These are phyloP conservation scores for Styela clava DNA, from an alignment of 23 tunicate genomes.

Conservation along the genomic window DNA sequence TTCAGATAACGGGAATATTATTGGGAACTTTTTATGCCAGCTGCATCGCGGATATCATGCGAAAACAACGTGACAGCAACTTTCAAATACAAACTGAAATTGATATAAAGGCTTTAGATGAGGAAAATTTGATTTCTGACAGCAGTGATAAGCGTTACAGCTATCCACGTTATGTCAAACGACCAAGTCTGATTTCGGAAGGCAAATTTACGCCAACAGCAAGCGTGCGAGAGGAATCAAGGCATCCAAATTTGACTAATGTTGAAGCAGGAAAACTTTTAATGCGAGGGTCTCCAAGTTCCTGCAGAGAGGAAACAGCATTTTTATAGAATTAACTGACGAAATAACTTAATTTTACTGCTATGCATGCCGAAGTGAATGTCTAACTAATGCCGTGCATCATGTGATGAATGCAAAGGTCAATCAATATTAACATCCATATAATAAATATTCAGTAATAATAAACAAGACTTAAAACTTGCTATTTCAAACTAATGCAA, in stretches of 20 bases:
- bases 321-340: not conserved
- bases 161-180: constrained; percentile 9
- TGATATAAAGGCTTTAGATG: not conserved
- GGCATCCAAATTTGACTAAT: not conserved
- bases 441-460: no score
- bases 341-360: not conserved
- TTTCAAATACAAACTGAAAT: not conserved
- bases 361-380: not conserved
- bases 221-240: not conserved
- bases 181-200: constrained; percentile 15
- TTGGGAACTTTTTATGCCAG: constrained; percentile 38
- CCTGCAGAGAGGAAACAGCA: not conserved
- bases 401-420: no score
- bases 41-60: constrained; percentile 36
- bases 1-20: constrained; percentile 52
- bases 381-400: no score
- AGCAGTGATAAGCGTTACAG: constrained; percentile 5
- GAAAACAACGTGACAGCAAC: not conserved
- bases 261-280: not conserved
- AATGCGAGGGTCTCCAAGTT: not conserved
- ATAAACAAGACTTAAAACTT: no score
- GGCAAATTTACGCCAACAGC: not conserved
- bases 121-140: not conserved
- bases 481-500: no score
- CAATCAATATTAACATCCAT: no score